phyloP scores from a whole-genome alignment of 2,113 vertebrate species.

The Circaetus gallicus region DNA sequence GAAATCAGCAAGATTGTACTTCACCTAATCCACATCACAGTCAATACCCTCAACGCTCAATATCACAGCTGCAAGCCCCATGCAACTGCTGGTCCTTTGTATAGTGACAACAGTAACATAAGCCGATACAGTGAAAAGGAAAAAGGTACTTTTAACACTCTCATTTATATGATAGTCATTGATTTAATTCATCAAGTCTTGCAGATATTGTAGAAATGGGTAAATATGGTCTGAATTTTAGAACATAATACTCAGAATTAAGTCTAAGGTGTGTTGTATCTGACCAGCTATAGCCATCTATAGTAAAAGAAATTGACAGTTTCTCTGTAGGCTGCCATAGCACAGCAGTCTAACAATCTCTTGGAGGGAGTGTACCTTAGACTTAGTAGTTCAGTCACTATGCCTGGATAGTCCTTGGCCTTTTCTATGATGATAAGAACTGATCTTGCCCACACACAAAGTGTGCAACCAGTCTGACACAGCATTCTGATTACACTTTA shows the following conservation, averaged over 20 bases:
- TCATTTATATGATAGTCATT: neutral
- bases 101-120: constrained; percentile 97
- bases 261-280: neutral
- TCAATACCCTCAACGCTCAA: constrained; percentile 97
- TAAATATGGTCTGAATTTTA: neutral
- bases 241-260: neutral
- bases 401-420: neutral
- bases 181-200: neutral
- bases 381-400: neutral
- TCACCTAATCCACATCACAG: constrained; percentile 96
- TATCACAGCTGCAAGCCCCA: constrained; percentile 99
- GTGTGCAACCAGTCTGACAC: neutral
- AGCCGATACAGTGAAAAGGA: constrained; percentile 99
- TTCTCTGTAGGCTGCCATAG: neutral
- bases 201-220: neutral
- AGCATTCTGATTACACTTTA: neutral
- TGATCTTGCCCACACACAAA: neutral
- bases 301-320: neutral
- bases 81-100: constrained; percentile 91
- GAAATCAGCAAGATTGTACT: constrained; percentile 94
- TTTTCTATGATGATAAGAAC: neutral
- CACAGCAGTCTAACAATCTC: neutral
- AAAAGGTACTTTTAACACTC: constrained; percentile 81
- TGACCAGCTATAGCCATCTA: neutral
- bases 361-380: neutral